A percentile compares a stretch with the other conserved stretches of the same genome.
phyloP scores from a whole-genome alignment of 2,113 vertebrate species.

The Neolamprologus hecqui region DNA sequence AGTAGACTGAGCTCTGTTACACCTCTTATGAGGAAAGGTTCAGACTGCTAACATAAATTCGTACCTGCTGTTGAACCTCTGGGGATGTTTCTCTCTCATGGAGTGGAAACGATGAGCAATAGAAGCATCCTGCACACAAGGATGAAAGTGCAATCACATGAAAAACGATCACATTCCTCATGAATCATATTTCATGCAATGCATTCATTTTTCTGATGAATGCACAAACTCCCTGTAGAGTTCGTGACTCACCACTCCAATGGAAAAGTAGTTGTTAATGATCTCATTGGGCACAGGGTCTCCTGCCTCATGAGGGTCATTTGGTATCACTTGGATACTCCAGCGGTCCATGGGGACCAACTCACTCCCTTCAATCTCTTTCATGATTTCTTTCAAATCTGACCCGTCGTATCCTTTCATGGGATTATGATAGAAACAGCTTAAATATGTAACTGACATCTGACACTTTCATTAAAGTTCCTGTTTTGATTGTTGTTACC shows the following conservation, averaged over 20 bases:
- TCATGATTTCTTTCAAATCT: slow-evolving; percentile 81
- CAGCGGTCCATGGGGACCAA: slow-evolving; percentile 82
- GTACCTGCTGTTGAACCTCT: slow-evolving; percentile 94
- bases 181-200: not conserved
- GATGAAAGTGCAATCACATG: not conserved
- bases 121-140: slow-evolving; percentile 79
- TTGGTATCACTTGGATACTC: slow-evolving; percentile 77
- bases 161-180: not conserved
- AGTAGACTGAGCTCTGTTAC: not conserved
- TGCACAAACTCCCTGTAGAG: not conserved
- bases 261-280: slow-evolving; percentile 92
- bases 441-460: not conserved
- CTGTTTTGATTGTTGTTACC: slow-evolving; percentile 62
- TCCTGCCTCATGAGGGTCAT: slow-evolving; percentile 68
- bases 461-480: not conserved
- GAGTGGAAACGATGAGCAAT: slow-evolving; percentile 90
- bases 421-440: not conserved
- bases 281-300: slow-evolving; percentile 86
- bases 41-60: not conserved
- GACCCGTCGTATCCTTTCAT: slow-evolving; percentile 83
- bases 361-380: slow-evolving; percentile 76
- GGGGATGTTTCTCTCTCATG: slow-evolving; percentile 89
- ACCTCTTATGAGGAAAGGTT: not conserved
- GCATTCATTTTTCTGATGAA: not conserved
- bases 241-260: slow-evolving; percentile 80